Evolutionary conservation across 2,113 vertebrate species (phyloP).

Genomic region (Thomomys bottae): DNA sequence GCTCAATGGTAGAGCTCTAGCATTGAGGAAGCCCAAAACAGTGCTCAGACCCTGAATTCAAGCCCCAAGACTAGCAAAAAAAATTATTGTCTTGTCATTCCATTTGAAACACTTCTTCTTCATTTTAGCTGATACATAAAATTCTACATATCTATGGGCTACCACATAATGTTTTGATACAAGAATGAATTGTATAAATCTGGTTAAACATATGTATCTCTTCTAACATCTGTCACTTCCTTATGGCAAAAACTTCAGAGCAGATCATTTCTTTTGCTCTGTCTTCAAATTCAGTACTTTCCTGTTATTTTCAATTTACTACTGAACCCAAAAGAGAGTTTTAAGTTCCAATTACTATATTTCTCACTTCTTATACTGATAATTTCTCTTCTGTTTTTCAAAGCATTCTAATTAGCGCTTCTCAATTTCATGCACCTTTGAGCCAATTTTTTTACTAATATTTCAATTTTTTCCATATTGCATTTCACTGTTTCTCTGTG

Average conservation of each 20-base stretch:
- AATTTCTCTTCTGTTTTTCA: neutral
- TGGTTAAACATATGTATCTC: neutral
- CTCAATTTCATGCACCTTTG: neutral
- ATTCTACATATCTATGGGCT: neutral
- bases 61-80: no score
- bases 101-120: neutral
- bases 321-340: neutral
- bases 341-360: neutral
- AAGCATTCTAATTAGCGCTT: neutral
- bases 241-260: neutral
- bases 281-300: neutral
- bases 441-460: neutral
- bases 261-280: neutral
- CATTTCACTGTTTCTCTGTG: neutral
- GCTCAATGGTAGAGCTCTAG: no score
- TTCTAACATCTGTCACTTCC: neutral
- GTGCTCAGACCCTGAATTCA: no score
- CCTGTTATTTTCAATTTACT: neutral
- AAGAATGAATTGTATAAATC: neutral
- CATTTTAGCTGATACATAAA: neutral
- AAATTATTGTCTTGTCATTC: neutral
- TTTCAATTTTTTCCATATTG: neutral
- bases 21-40: no score
- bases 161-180: neutral
- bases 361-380: constrained; percentile 1